These are phyloP conservation scores for Micrasema longulum DNA, from an alignment of 1,140 invertebrate genomes.

Conservation along the genomic window DNA sequence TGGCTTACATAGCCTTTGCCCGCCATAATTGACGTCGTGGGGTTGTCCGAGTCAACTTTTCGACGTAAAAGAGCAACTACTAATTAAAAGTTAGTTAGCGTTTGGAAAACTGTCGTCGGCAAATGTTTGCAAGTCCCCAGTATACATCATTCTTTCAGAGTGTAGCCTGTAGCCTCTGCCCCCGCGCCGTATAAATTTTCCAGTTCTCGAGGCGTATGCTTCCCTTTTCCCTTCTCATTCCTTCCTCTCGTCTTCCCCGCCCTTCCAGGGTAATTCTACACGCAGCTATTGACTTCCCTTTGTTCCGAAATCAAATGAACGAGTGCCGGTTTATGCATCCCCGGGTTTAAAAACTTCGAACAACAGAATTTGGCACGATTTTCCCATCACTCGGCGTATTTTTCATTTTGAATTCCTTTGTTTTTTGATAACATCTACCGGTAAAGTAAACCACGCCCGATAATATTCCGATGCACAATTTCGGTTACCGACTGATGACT, in stretches of 20 bases:
- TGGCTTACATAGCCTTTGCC: neutral
- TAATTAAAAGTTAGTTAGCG: slow-evolving; percentile 30
- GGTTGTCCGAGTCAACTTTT: slow-evolving; percentile 4
- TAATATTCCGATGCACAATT: no score
- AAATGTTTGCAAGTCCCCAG: slow-evolving; percentile 20
- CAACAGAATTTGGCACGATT: slow-evolving; percentile 6
- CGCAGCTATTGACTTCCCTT: slow-evolving; percentile 25
- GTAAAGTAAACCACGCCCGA: no score
- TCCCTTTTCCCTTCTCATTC: neutral
- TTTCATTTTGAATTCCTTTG: slow-evolving; percentile 6
- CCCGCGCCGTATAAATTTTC: slow-evolving; percentile 24
- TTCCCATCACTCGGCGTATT: neutral
- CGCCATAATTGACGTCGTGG: slow-evolving; percentile 8
- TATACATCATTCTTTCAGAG: slow-evolving; percentile 4
- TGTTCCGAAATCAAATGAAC: slow-evolving; percentile 2
- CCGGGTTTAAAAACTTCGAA: slow-evolving; percentile 1
- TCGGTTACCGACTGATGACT: no score
- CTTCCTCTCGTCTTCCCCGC: neutral
- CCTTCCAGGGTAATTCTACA: slow-evolving; percentile 3
- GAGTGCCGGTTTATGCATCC: slow-evolving; percentile 14
- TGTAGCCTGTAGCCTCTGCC: slow-evolving; percentile 1
- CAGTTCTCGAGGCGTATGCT: slow-evolving; percentile 22
- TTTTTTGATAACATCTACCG: no score
- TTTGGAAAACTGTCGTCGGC: slow-evolving; percentile 23
- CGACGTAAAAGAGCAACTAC: slow-evolving; percentile 1